phyloP scores from a whole-genome alignment of 2,113 vertebrate genomes.

The Trachemys scripta region DNA sequence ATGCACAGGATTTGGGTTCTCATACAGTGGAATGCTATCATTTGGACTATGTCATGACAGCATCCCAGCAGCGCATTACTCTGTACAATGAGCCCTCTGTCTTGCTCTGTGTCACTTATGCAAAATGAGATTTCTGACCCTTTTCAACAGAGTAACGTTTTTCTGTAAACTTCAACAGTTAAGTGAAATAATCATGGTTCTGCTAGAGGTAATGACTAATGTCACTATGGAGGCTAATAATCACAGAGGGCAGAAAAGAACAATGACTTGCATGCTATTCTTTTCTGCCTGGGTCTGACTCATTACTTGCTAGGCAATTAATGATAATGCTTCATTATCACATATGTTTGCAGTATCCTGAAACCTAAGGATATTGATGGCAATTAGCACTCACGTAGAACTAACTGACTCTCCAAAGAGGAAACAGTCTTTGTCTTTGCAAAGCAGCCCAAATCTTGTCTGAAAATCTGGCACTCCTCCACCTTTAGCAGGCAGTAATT shows the following conservation, averaged over 20 bases:
- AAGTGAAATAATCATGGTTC: neutral
- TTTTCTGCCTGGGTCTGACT: neutral
- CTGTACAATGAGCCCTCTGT: neutral
- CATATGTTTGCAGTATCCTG: neutral
- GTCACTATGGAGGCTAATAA: neutral
- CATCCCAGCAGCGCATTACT: neutral
- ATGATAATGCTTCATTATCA: neutral
- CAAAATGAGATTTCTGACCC: neutral
- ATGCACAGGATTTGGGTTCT: neutral
- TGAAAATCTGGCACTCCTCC: neutral
- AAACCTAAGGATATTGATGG: neutral
- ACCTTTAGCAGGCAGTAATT: neutral
- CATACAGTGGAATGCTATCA: neutral
- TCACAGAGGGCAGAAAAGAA: neutral
- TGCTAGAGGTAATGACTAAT: neutral
- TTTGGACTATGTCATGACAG: neutral
- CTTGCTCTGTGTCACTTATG: neutral
- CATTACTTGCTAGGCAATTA: neutral
- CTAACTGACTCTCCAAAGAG: conserved; percentile 23
- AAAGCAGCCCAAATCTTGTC: rapidly evolving
- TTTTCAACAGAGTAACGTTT: neutral
- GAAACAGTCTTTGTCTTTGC: rapidly evolving
- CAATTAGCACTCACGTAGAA: conserved; percentile 7
- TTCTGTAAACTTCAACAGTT: neutral
- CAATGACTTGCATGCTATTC: neutral